These are phyloP conservation scores for Tetrapedia diversipes DNA, from an alignment of 2,888 invertebrate species.

Conservation along the genomic window DNA sequence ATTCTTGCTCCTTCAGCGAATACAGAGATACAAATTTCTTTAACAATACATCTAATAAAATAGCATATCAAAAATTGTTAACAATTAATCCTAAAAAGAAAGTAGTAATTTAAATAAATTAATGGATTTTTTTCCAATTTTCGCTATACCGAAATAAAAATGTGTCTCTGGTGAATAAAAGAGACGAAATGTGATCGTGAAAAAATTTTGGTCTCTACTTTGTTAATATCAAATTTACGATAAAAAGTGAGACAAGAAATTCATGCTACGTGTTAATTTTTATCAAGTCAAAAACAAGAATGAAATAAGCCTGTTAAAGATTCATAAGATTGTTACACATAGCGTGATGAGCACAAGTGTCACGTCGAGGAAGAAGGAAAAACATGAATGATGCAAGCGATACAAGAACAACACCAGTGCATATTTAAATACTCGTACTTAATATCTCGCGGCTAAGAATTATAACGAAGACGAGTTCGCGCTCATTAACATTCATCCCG, in stretches of 20 bases:
- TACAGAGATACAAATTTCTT: neutral
- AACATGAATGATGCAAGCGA: constrained; percentile 10
- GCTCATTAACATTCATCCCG: constrained; percentile 19
- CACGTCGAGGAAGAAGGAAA: neutral
- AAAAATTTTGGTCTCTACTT: too few relatives aligned
- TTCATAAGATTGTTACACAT: neutral
- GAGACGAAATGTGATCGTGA: too few relatives aligned
- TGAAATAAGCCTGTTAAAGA: neutral
- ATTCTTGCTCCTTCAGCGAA: too few relatives aligned
- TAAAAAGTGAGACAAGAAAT: too few relatives aligned
- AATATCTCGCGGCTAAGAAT: neutral
- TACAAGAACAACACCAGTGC: neutral
- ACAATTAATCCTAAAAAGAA: too few relatives aligned
- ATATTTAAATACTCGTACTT: constrained; percentile 5
- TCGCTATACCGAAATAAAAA: too few relatives aligned
- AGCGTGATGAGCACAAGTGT: neutral
- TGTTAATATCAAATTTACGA: too few relatives aligned
- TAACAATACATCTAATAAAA: too few relatives aligned
- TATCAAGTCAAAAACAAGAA: neutral
- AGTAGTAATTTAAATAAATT: too few relatives aligned
- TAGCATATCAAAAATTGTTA: too few relatives aligned
- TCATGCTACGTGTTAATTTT: neutral
- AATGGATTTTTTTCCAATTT: too few relatives aligned
- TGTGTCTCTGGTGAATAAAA: too few relatives aligned
- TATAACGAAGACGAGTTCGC: constrained; percentile 18